A percentile compares a stretch with the other conserved stretches of the same genome.
phyloP scores from a whole-genome alignment of 2,113 vertebrate genomes.

The Hoplias malabaricus region DNA sequence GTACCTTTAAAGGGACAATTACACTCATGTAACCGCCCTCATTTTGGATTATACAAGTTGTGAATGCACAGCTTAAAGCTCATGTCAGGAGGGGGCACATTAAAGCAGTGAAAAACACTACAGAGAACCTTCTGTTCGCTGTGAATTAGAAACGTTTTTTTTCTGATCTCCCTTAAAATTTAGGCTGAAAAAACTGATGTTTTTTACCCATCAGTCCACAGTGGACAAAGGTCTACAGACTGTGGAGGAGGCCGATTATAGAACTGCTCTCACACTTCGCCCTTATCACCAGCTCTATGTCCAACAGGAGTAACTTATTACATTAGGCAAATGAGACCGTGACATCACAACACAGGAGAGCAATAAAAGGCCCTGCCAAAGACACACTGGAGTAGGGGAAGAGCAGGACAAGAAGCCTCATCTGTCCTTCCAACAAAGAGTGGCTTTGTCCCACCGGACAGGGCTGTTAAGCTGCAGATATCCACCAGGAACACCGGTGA shows the following conservation, averaged over 20 bases:
- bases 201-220: too few relatives aligned
- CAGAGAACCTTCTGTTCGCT: too few relatives aligned
- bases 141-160: too few relatives aligned
- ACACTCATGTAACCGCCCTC: too few relatives aligned
- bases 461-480: constrained; percentile 46
- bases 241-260: not conserved
- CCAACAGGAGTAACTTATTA: constrained; percentile 54
- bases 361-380: constrained; percentile 65
- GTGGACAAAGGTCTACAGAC: too few relatives aligned
- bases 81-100: too few relatives aligned
- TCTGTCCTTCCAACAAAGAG: constrained; percentile 70
- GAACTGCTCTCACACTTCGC: not conserved
- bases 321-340: constrained; percentile 72
- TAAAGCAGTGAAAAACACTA: too few relatives aligned
- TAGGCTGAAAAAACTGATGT: too few relatives aligned
- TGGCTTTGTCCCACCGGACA: constrained; percentile 57
- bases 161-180: too few relatives aligned
- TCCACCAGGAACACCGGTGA: constrained; percentile 60
- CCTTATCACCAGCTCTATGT: not conserved
- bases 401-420: constrained; percentile 11
- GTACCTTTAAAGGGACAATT: too few relatives aligned
- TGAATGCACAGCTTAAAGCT: too few relatives aligned
- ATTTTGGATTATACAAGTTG: too few relatives aligned
- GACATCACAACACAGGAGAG: constrained; percentile 75
- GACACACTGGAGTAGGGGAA: constrained; percentile 18